Evolutionary conservation across 1,140 invertebrate species (phyloP), one percentile per base, ranked within the genome.

Genomic region (Heterodera schachtii): DNA sequence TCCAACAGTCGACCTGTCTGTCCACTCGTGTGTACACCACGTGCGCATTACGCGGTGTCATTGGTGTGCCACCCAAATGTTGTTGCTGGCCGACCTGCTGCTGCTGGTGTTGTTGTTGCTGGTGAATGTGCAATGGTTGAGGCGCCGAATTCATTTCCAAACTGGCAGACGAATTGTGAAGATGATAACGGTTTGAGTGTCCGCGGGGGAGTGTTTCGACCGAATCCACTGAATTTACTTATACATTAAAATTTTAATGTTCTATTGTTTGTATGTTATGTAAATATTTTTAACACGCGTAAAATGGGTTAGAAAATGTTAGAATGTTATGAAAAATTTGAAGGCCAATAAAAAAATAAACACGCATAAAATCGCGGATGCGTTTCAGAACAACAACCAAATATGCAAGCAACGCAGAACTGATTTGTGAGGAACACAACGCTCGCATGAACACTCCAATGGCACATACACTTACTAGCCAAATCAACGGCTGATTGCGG

Each of bases 21-120:
- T 87, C 84, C 8, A 81, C 76, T 60, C 86, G 80, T 1, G 85
- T 80, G 57, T 87, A 87, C 16, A 86, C 21, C 46, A 86, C 73
- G 49, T 86, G 85, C 9, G 85, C 83, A 8, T 82, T 86, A 73
- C 83, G 73, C 86, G 76, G 76, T 5, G 76, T 78, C 84, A 85
- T 44, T 80, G 86, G 47, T 13, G 80, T 46, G 81, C 16, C 16
- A 16, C 52, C 57, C 57, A 64, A 64, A 5, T 64, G 57, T 19
- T 64, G 52, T 8, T 52, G 52, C 16, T 52, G 52, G 0, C 16
- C 9, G 1, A 11, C 8, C 4, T 52, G 57, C 66, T 47, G 66
- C 19, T 66, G 64, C 3, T 78, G 60, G 46, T 47, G 13, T 21
- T 49, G 66, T 71, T 41, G n/a, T 21, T 71, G 64, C 31, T 43